Base-by-base conservation (phyloP, 2,113 vertebrate genomes). In the Antigone vipio region DNA sequence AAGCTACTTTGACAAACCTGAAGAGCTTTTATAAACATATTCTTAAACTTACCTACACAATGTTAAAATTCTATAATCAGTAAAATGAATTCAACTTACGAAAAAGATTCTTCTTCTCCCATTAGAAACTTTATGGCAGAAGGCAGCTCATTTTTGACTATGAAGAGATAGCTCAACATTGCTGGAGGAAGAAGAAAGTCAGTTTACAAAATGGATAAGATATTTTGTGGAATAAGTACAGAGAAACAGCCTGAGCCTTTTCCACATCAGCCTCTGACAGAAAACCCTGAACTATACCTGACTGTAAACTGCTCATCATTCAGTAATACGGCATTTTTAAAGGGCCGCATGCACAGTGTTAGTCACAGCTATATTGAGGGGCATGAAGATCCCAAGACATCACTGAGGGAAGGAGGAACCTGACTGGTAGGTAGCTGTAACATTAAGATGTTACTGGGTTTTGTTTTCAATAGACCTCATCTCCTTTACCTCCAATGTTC, bases 161-260 rank as follows among this genome's bases (percentile, higher is more conserved):
- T 99, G 97, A 99, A 99, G 93, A 99, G 98, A 98, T 99, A 99
- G 97, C 99, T 99, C 98, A 99, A 98, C 98, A 99, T 99, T 84
- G 99, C 99, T 99, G 98, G 42, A 63, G 74, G 58, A 91, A 97
- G 93, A 94, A 97, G 9, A 85, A 94, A 88, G 75, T 78, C 63
- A 47, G 63, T 84, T 98, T 90, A 98, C 94, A 97, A 97, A 97
- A 78, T 2, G 2, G 44, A 55, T 19, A 88, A 75, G 44, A 32
- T 32, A 69, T 56, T 82, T 90, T 93, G 58, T 5, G 12, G 85
- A 93, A 76, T 47, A 92, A 72, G 14, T 64, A 56, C 34, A 26
- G 1, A 81, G 53, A 80, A 91, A 47, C 75, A 67, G 71, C 60
- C 62, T 72, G 24, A 69, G 69, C 26, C 19, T 76, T 27, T 45